Conservation (phyloP, 2,797 vertebrate species). For the Rhinoraja longicauda region DNA sequence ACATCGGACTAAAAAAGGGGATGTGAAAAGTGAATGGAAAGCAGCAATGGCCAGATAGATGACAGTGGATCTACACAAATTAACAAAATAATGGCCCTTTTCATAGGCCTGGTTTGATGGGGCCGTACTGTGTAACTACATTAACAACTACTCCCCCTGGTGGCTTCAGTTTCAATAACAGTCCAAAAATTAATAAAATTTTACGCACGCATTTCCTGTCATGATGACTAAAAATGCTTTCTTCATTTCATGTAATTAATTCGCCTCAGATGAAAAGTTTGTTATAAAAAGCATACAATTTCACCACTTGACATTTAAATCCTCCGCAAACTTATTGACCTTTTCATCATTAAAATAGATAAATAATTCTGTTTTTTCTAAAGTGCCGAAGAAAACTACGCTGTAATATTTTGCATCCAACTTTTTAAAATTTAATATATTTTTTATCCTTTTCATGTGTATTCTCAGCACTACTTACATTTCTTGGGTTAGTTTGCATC, state of each 20-base stretch:
- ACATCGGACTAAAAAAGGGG: neutral
- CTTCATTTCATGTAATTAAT: neutral
- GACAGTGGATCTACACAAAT: neutral
- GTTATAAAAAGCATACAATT: neutral
- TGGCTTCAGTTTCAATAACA: neutral
- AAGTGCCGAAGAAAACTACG: neutral
- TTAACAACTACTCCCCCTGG: constrained; percentile 33
- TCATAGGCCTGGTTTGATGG: neutral
- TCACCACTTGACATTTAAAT: neutral
- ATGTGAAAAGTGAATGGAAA: neutral
- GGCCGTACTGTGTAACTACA: neutral
- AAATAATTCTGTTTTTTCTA: too few relatives aligned
- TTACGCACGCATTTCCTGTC: neutral
- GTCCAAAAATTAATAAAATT: neutral
- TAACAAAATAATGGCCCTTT: neutral
- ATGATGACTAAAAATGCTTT: neutral
- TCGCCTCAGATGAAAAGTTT: neutral
- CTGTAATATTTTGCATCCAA: constrained; percentile 1
- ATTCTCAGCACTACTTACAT: neutral
- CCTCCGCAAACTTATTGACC: neutral
- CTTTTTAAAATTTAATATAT: neutral
- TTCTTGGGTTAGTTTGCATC: neutral
- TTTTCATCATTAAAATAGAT: too few relatives aligned
- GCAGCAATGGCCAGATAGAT: constrained; percentile 12
- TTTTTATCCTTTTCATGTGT: neutral